These are phyloP conservation scores for Oxycera nigricornis DNA, from an alignment of 2,888 invertebrate species.

Conservation along the genomic window DNA sequence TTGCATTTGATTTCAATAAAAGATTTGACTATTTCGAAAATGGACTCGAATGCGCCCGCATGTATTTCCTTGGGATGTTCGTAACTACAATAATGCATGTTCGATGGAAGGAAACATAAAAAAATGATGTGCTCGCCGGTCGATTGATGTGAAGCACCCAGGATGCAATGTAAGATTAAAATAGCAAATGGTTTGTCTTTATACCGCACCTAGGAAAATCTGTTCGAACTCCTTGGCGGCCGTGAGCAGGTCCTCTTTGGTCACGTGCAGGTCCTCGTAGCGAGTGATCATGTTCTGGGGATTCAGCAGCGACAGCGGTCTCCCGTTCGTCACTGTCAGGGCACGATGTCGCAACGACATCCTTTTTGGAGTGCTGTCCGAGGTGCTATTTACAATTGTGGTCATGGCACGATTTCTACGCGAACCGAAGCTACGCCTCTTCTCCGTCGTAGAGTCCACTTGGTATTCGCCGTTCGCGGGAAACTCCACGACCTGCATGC, in stretches of 20 bases:
- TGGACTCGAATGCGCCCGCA: conserved; percentile 12
- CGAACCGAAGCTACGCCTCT: neutral
- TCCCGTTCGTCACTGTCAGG: conserved; percentile 51
- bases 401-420: conserved; percentile 50
- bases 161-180: neutral
- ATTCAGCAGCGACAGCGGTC: conserved; percentile 43
- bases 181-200: conserved; percentile 36
- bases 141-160: neutral
- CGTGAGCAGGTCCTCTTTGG: conserved; percentile 55
- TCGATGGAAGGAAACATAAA: conserved; percentile 13
- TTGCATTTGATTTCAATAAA: conserved; percentile 11
- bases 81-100: conserved; percentile 19
- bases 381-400: conserved; percentile 33
- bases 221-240: conserved; percentile 55
- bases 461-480: neutral
- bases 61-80: conserved; percentile 24
- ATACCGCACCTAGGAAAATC: conserved; percentile 55
- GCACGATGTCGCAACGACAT: conserved; percentile 51
- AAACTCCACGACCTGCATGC: neutral
- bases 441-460: neutral
- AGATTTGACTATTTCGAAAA: conserved; percentile 16
- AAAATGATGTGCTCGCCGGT: neutral
- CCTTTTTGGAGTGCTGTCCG: neutral
- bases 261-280: conserved; percentile 57
- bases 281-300: conserved; percentile 43